A percentile compares a stretch with the other conserved stretches of the same genome.
Conservation (phyloP, 1,140 invertebrate genomes). For the Atopsyche davidsoni region DNA sequence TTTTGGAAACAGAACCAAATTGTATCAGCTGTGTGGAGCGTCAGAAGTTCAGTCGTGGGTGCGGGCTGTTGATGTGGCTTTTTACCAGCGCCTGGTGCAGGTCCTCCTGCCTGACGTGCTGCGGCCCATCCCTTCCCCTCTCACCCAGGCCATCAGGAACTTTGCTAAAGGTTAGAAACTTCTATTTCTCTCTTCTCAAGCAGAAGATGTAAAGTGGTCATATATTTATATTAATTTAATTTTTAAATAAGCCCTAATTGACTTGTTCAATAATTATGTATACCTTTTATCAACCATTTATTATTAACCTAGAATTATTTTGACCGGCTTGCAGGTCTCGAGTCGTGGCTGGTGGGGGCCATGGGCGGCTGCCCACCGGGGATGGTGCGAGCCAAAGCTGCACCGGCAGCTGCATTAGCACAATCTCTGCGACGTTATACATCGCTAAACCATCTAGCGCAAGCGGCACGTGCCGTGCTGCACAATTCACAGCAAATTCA, state of each 20-base stretch:
- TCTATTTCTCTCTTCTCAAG: background rate
- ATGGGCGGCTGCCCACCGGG: slow-evolving; percentile 80
- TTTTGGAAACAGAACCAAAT: slow-evolving; percentile 44
- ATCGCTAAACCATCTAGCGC: slow-evolving; percentile 95
- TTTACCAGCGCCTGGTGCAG: slow-evolving; percentile 95
- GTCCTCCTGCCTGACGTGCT: slow-evolving; percentile 95
- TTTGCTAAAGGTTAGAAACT: slow-evolving; percentile 36
- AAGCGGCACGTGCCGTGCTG: slow-evolving; percentile 89
- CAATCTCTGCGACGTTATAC: slow-evolving; percentile 94
- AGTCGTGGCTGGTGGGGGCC: slow-evolving; percentile 80
- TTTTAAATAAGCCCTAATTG: too few species aligned
- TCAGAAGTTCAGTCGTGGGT: slow-evolving; percentile 54
- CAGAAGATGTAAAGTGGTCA: background rate
- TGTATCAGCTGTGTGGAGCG: slow-evolving; percentile 53
- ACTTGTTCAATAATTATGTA: too few species aligned
- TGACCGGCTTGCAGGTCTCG: slow-evolving; percentile 53
- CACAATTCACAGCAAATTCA: slow-evolving; percentile 91
- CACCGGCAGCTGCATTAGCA: slow-evolving; percentile 86
- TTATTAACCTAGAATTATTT: background rate
- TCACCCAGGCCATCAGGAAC: slow-evolving; percentile 68
- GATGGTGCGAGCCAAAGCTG: slow-evolving; percentile 77
- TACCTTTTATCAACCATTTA: too few species aligned
- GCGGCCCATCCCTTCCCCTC: slow-evolving; percentile 84
- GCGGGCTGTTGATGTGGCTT: slow-evolving; percentile 78
- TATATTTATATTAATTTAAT: background rate